phyloP scores from a whole-genome alignment of 2,797 vertebrate species.

The Podarcis lilfordi region DNA sequence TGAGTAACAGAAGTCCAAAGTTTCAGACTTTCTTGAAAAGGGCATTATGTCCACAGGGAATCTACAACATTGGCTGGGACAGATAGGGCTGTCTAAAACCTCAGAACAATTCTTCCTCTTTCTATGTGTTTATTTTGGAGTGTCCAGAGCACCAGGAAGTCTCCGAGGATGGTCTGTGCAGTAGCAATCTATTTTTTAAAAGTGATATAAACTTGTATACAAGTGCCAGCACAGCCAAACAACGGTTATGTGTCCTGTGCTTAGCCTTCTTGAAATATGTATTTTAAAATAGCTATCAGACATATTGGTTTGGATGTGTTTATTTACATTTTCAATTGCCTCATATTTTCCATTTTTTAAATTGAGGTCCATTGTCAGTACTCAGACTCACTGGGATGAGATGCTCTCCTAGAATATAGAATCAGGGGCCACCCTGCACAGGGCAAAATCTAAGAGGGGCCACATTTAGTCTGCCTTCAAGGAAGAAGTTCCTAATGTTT shows the following conservation, averaged over 20 bases:
- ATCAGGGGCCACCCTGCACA: neutral
- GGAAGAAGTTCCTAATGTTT: neutral
- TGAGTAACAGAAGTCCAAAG: conserved; percentile 4
- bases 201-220: neutral
- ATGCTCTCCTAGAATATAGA: neutral
- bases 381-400: neutral
- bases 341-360: neutral
- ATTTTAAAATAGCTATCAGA: neutral
- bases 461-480: neutral
- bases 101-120: neutral
- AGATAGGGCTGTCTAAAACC: neutral
- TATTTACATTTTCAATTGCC: neutral
- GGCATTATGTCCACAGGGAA: neutral
- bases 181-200: neutral
- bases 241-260: neutral
- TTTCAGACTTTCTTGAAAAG: conserved; percentile 13
- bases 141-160: neutral
- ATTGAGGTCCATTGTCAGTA: neutral
- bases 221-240: neutral
- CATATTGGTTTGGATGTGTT: too few relatives aligned
- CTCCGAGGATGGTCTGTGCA: neutral
- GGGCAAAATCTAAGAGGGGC: too few relatives aligned
- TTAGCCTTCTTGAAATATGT: neutral
- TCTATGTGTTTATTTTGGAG: neutral
- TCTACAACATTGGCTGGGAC: neutral